These are phyloP conservation scores for Colaptes auratus DNA, from an alignment of 2,113 vertebrate genomes.

Conservation along the genomic window DNA sequence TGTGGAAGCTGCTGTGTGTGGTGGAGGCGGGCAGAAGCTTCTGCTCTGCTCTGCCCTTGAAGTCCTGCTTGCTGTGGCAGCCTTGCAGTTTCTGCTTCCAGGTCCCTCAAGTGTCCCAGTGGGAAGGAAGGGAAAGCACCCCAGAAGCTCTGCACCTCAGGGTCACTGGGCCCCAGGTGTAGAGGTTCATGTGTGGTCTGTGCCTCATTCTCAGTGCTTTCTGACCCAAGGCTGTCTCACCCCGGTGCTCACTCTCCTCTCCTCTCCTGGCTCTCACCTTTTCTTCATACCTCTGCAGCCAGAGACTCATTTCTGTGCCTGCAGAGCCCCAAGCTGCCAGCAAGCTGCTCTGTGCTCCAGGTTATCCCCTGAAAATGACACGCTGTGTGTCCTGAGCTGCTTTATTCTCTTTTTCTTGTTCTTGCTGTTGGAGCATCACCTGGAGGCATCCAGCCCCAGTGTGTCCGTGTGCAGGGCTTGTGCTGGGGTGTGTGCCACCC, in stretches of 20 bases:
- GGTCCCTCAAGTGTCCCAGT: not conserved
- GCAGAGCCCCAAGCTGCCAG: not conserved
- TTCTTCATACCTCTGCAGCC: not conserved
- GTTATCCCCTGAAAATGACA: not conserved
- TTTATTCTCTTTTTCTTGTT: not conserved
- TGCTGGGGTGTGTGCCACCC: rapidly evolving
- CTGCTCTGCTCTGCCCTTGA: not conserved
- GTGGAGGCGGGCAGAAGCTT: not conserved
- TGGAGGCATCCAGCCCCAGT: not conserved
- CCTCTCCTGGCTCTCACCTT: not conserved
- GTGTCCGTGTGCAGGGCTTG: not conserved
- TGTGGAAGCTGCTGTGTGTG: not conserved
- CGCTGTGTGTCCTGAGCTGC: not conserved
- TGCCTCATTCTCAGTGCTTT: not conserved
- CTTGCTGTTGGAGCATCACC: not conserved
- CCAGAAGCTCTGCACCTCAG: not conserved
- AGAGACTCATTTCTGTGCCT: not conserved
- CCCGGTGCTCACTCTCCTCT: not conserved
- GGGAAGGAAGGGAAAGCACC: not conserved
- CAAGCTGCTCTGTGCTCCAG: not conserved
- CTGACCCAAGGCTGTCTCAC: not conserved
- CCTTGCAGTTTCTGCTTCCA: not conserved
- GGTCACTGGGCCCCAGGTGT: rapidly evolving
- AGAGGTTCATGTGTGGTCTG: not conserved
- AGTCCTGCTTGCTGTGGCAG: not conserved